A percentile compares a stretch with the other conserved stretches of the same genome.
Evolutionary conservation across 2,113 vertebrate species (phyloP).

Genomic region (Engraulis encrasicolus): DNA sequence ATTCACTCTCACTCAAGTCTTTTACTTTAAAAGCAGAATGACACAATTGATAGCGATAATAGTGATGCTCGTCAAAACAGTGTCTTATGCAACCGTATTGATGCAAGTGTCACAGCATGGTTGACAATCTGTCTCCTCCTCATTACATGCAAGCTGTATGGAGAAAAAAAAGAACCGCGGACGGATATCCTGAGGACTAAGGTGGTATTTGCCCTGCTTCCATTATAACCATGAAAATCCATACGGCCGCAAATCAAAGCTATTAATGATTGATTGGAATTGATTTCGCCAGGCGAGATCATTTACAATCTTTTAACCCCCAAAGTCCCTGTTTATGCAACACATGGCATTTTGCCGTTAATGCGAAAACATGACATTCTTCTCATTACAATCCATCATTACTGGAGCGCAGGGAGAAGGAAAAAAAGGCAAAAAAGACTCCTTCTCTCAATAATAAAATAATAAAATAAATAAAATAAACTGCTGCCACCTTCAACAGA

Average conservation of each 20-base stretch:
- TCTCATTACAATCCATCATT: constrained; percentile 15
- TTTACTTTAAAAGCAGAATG: background rate
- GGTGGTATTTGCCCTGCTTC: background rate
- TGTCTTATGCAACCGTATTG: background rate
- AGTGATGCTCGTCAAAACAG: background rate
- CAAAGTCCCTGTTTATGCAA: background rate
- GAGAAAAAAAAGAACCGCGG: background rate
- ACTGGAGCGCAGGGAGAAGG: background rate
- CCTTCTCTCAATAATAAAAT: too few relatives aligned
- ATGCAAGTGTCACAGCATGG: background rate
- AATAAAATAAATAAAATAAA: too few relatives aligned
- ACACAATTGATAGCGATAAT: background rate
- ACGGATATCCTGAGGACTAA: background rate
- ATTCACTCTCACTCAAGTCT: background rate
- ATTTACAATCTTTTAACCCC: constrained; percentile 7
- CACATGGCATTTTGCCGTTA: background rate
- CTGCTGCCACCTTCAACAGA: constrained; percentile 12
- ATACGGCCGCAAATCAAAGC: background rate
- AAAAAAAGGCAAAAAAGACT: too few relatives aligned
- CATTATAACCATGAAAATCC: background rate
- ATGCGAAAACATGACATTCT: background rate
- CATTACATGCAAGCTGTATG: background rate
- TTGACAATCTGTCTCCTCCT: background rate
- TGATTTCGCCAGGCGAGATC: background rate
- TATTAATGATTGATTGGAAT: background rate